Conservation (phyloP, 2,797 vertebrate genomes). For the Babyrousa celebensis region DNA sequence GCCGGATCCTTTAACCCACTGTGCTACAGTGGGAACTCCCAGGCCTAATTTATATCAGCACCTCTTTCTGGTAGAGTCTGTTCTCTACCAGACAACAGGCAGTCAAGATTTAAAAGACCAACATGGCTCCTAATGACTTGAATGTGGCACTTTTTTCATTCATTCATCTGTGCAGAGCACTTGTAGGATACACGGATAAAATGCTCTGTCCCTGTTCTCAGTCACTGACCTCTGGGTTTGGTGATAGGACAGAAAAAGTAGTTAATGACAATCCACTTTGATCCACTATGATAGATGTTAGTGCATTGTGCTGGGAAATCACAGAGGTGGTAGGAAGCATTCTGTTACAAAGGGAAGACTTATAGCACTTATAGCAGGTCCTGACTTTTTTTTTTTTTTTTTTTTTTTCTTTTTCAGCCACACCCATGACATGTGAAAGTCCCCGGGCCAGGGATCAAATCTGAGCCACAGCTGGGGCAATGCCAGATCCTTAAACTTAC, state of each 20-base stretch:
- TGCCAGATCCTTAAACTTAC: too few relatives aligned
- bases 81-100: background rate
- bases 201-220: background rate
- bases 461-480: too few relatives aligned
- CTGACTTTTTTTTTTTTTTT: background rate
- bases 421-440: too few relatives aligned
- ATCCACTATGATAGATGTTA: background rate
- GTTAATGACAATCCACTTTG: constrained; percentile 5
- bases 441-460: too few relatives aligned
- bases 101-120: constrained; percentile 21
- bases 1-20: too few relatives aligned
- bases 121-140: background rate
- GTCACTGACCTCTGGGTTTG: background rate
- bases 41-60: constrained; percentile 5
- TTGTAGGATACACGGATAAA: background rate
- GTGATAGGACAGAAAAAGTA: background rate
- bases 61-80: background rate
- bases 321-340: constrained; percentile 11
- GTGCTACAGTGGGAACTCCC: background rate
- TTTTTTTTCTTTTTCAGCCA: background rate
- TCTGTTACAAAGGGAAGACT: background rate
- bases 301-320: background rate
- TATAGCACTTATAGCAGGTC: background rate
- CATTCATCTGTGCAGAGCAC: constrained; percentile 5
- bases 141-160: background rate